These are phyloP conservation scores for Neria commutata DNA, from an alignment of 2,888 invertebrate genomes.

Conservation along the genomic window DNA sequence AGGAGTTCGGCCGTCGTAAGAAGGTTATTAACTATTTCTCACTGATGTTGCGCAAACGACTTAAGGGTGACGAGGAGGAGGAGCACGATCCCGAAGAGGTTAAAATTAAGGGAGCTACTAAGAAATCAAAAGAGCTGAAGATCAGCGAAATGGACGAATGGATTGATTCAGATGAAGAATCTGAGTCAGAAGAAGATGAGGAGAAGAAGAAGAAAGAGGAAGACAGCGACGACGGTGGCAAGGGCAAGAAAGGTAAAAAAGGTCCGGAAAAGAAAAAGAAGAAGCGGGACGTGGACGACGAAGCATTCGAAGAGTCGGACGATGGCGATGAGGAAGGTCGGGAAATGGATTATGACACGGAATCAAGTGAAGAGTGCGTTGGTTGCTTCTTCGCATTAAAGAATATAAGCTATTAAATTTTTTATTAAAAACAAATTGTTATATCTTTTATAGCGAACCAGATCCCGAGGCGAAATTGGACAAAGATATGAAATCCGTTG, in stretches of 20 bases:
- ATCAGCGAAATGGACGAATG: constrained; percentile 95
- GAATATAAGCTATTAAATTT: too few relatives aligned
- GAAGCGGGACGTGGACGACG: constrained; percentile 82
- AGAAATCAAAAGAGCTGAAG: constrained; percentile 70
- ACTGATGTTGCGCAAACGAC: constrained; percentile 88
- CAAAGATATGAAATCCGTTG: constrained; percentile 86
- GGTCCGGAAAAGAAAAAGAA: constrained; percentile 69
- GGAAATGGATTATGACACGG: constrained; percentile 93
- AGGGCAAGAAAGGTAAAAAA: constrained; percentile 72
- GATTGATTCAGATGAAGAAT: constrained; percentile 82
- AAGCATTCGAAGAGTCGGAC: constrained; percentile 95
- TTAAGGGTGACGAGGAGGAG: constrained; percentile 73
- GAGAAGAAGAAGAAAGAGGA: constrained; percentile 72
- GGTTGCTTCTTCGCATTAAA: neutral
- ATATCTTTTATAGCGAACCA: constrained; percentile 64
- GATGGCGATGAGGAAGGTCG: constrained; percentile 96
- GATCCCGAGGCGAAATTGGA: constrained; percentile 78
- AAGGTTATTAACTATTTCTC: constrained; percentile 96
- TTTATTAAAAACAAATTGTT: neutral
- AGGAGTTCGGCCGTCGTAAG: constrained; percentile 93
- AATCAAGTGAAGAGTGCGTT: constrained; percentile 74
- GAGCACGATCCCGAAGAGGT: constrained; percentile 72
- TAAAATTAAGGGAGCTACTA: constrained; percentile 65
- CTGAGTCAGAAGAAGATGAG: constrained; percentile 73
- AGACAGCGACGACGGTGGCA: constrained; percentile 65